phyloP scores from a whole-genome alignment of 53 echinoderm and acorn worm genomes.

The Luidia sarsii region DNA sequence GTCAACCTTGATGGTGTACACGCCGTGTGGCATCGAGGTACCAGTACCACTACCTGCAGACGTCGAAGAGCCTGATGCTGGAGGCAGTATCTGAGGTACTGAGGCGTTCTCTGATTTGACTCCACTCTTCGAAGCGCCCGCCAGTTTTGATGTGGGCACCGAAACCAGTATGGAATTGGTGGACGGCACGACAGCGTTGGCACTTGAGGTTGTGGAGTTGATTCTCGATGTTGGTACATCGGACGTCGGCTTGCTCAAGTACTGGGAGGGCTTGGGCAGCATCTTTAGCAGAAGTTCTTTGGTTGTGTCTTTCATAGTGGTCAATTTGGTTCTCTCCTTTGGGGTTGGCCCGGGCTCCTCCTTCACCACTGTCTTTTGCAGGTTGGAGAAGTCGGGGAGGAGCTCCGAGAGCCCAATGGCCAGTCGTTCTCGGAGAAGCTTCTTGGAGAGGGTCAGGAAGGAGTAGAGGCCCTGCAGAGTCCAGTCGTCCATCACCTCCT shows the following conservation, averaged over 20 bases:
- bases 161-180: conserved; percentile 15
- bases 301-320: too few species aligned
- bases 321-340: conserved; percentile 24
- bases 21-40: conserved; percentile 31
- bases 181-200: not conserved
- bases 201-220: not conserved
- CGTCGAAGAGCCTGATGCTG: not conserved
- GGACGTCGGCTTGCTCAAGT: not conserved
- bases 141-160: conserved; percentile 37
- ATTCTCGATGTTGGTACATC: not conserved
- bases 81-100: not conserved
- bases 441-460: not conserved
- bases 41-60: not conserved
- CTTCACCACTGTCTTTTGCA: conserved; percentile 28
- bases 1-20: conserved; percentile 72
- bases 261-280: conserved; percentile 45
- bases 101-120: not conserved
- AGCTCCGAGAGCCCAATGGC: conserved; percentile 44
- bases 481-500: conserved; percentile 40
- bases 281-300: conserved; percentile 42
- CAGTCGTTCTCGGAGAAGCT: conserved; percentile 16
- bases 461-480: conserved; percentile 6
- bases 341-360: not conserved
- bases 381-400: conserved; percentile 25
- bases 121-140: not conserved